Evolutionary conservation across 2,797 vertebrate species (phyloP), one percentile per base, ranked within the genome.

Genomic region (Enteromius unitaeniatus): DNA sequence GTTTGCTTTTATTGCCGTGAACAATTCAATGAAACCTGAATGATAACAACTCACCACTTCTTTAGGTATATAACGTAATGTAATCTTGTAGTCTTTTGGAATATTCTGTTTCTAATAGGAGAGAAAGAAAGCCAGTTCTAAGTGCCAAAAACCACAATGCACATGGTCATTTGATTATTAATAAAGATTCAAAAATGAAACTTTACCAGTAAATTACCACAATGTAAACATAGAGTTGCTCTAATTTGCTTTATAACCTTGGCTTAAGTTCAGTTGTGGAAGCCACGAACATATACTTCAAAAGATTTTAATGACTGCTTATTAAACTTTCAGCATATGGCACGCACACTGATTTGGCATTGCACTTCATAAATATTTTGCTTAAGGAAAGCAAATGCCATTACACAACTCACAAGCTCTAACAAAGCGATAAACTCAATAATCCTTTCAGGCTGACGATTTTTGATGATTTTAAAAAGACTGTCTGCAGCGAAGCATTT

Each of bases 81-180:
- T 91, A 92, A 96, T 96, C 89, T 89, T 93, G 91, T 96, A 96
- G 91, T 96, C 95, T 94, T 95, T 95, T 60, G 95, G 95, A 90
- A 96, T 96, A 92, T 96, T 96, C 88, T 95, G 92, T 92, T 91
- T 96, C 95, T 96, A 91, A 47, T 83, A 86, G 40, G 81, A 90
- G 15, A 90, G 15, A 80, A 53, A 85, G 83, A 81, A 60, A 78
- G 17, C 9, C n/a, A 3, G 34, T 7, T 70, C 13, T 65, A 19
- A 37, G 42, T 62, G 47, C 26, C 79, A 78, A 72, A 42, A 73
- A 13, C 47, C 51, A 70, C 42, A 47, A 21, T 34, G 26, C 17
- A 60, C 11, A 67, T 17, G 19, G 23, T 47, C 37, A 60, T 72
- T 72, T 47, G 1, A 72, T 28, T 34, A 58, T 42, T 17, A 26